A percentile compares a stretch with the other conserved stretches of the same genome.
Conservation (phyloP, 2,797 vertebrate species). For the Ctenopoma multispine region DNA sequence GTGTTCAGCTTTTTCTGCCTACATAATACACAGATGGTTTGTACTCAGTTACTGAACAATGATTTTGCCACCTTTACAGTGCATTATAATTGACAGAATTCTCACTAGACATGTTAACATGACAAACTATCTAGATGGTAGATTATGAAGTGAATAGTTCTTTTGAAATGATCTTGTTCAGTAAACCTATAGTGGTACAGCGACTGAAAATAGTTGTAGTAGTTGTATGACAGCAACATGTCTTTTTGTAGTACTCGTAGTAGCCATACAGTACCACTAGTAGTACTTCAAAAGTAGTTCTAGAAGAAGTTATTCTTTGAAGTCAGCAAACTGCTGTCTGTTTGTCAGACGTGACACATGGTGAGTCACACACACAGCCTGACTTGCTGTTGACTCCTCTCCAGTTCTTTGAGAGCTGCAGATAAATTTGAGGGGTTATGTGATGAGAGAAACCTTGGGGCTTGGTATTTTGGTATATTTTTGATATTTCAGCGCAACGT, state of each 20-base stretch:
- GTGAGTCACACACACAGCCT: conserved; percentile 43
- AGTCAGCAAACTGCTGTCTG: conserved; percentile 9
- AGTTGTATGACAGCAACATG: neutral
- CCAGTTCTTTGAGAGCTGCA: conserved; percentile 36
- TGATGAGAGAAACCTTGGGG: conserved; percentile 56
- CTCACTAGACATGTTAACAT: neutral
- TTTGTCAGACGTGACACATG: conserved; percentile 38
- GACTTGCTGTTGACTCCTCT: conserved; percentile 41
- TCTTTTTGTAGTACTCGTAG: neutral
- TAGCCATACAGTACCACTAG: neutral
- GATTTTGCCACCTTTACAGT: neutral
- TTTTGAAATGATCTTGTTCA: too few relatives aligned
- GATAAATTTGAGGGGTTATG: conserved; percentile 52
- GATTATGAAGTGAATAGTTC: too few relatives aligned
- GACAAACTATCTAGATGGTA: too few relatives aligned
- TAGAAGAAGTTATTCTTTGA: conserved; percentile 20
- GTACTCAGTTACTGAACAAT: too few relatives aligned
- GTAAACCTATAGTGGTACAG: neutral
- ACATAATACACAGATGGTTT: too few relatives aligned
- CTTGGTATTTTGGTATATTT: conserved; percentile 70
- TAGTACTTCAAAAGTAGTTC: neutral
- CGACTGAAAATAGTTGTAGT: too few relatives aligned
- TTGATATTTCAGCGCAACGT: conserved; percentile 62
- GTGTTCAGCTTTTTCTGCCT: too few relatives aligned
- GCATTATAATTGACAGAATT: neutral